phyloP scores from a whole-genome alignment of 2,113 vertebrate genomes.

The Toxotes jaculatrix region DNA sequence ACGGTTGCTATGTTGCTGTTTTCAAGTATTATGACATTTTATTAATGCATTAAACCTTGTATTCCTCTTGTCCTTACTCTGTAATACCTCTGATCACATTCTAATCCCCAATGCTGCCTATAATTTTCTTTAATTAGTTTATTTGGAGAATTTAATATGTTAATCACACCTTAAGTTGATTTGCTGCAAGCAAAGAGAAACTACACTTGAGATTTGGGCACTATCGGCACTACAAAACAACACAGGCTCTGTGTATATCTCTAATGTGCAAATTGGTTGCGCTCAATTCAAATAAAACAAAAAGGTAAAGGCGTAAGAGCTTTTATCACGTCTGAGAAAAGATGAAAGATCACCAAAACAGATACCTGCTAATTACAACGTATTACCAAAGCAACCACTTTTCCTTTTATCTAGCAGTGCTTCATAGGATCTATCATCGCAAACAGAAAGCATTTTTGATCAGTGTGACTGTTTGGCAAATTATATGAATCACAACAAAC shows the following conservation, averaged over 20 bases:
- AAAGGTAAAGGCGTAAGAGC: conserved; percentile 24
- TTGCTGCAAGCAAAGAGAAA: conserved; percentile 7
- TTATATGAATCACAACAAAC: background rate
- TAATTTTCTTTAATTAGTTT: conserved; percentile 32
- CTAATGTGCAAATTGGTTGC: conserved; percentile 37
- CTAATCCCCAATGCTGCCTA: background rate
- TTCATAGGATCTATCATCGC: background rate
- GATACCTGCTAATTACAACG: conserved; percentile 37
- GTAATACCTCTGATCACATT: no score
- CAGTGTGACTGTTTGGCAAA: background rate
- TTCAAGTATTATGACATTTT: conserved; percentile 3
- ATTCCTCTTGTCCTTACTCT: no score
- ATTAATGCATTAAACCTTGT: background rate
- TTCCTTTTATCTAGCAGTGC: conserved; percentile 50
- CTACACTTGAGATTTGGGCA: conserved; percentile 26
- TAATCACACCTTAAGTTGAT: conserved; percentile 22
- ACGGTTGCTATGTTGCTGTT: background rate
- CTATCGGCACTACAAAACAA: conserved; percentile 9
- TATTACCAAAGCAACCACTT: conserved; percentile 28
- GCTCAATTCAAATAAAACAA: conserved; percentile 2
- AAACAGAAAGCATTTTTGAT: conserved; percentile 22
- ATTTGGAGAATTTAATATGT: conserved; percentile 34
- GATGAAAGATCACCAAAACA: conserved; percentile 1
- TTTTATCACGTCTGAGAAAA: conserved; percentile 47
- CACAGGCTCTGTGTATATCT: background rate